Evolutionary conservation across 92 coral and sea anemone species (phyloP), one percentile per base, ranked within the genome.

Genomic region (Siderastrea siderea): DNA sequence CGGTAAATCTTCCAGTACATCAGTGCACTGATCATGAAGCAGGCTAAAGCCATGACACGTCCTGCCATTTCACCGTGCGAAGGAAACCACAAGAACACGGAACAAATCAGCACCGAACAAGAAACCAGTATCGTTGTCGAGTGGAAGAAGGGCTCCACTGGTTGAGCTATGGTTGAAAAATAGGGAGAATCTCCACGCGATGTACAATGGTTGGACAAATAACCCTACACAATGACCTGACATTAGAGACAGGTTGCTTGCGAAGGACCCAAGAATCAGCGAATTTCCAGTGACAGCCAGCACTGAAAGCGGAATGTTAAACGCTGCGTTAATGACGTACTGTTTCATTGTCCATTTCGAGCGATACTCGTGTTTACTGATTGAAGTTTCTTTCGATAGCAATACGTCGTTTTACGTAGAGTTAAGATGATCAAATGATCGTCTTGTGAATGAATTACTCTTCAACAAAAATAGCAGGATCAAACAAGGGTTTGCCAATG

Each of bases 1-100:
- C 84, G 48, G 68, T 79, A 63, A 64, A 79, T 79, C 74, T 79
- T 65, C 55, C 68, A 65, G 74, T 79, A 79, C 73, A 79, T 4
- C 14, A 66, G 50, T 1, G 72, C 60, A 48, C 64, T 63, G 15
- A 79, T 16, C 12, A 64, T 66, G n/a, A 79, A 79, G 14, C 61
- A 64, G 26, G 38, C 74, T 6, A 79, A 6, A 49, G 63, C 59
- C 1, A n/a, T 26, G 59, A 5, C 4, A 4, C 55, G 49, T 19
- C 26, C 73, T 3, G 51, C 8, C 0, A 47, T 57, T 15, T 79
- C 84, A 64, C 48, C 71, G 57, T 79, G 46, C 17, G 61, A 54
- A 3, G 73, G 84, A 19, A 63, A 26, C 5, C 16, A 63, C 47
- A 79, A 2, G 5, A 74, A 50, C 4, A 62, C n/a, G 3, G 73